Evolutionary conservation across 92 coral and sea anemone genomes (phyloP), one percentile per base, ranked within the genome.

Genomic region (Virgularia gustaviana): DNA sequence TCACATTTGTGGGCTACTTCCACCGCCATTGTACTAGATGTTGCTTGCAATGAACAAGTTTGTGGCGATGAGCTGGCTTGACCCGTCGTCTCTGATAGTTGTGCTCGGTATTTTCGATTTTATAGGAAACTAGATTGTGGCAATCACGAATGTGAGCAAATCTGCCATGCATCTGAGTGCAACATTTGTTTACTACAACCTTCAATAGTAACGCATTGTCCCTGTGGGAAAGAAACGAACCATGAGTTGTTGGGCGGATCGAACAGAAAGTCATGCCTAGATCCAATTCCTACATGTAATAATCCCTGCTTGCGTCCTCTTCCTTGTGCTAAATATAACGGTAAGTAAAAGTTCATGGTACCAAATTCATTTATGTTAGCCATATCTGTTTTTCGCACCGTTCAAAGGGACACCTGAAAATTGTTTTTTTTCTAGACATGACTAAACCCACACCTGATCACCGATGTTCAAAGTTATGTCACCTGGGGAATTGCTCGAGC

Each of bases 401-500:
- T n/a, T n/a, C n/a, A n/a, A n/a, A n/a, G n/a, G n/a, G n/a, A n/a
- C n/a, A n/a, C n/a, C n/a, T n/a, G n/a, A n/a, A n/a, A n/a, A n/a
- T n/a, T n/a, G n/a, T n/a, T n/a, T n/a, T n/a, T n/a, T n/a, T n/a
- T 34, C 36, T 34, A 63, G 58, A 42, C 20, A 22, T 22, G 33
- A 19, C 36, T 6, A 53, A 24, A 68, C 43, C 59, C 30, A 19
- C 4, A 9, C 61, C 68, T 19, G 83, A 68, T 31, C 97, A 90
- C 63, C 75, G 84, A 19, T 92, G 98, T 59, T 81, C 67, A 61
- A 77, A 71, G 51, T 57, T 78, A 31, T 92, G 98, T 61, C 98
- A 92, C 73, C 87, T 74, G 53, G 98, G 98, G 45, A 73, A 78
- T 16, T 92, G 98, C 83, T 95, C 92, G 58, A 77, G 86, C 4